Conservation (phyloP, 2,113 vertebrate genomes). For the Oreochromis tanganicae region DNA sequence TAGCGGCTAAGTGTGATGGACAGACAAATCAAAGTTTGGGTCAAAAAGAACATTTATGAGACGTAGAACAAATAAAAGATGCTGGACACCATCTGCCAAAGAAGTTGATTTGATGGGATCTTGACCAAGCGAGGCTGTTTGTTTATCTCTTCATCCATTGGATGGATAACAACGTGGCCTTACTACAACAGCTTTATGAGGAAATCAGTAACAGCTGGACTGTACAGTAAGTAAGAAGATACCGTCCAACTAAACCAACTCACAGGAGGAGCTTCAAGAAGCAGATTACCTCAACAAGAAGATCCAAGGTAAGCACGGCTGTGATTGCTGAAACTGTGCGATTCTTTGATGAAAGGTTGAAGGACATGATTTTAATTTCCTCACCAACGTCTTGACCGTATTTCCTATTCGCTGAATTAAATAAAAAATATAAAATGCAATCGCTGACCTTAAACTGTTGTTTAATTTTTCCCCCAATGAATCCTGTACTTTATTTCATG, state of each 20-base stretch:
- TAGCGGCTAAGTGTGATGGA: not conserved
- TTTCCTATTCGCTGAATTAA: not conserved
- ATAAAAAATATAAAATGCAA: not conserved
- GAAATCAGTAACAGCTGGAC: not conserved
- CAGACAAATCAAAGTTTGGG: not conserved
- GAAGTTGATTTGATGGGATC: not conserved
- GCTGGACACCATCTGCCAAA: not conserved
- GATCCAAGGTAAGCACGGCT: not conserved
- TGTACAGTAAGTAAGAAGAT: rapidly evolving
- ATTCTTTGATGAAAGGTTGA: not conserved
- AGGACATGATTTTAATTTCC: not conserved
- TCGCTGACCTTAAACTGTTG: not conserved
- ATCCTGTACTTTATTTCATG: not conserved
- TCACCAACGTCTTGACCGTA: not conserved
- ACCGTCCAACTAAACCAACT: not conserved
- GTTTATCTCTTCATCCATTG: not conserved
- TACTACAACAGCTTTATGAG: no score
- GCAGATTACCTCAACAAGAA: not conserved
- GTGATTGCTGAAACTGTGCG: rapidly evolving
- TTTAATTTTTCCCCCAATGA: rapidly evolving
- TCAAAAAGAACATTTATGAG: not conserved
- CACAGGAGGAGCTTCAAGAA: not conserved
- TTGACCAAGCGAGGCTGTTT: not conserved
- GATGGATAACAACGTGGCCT: not conserved
- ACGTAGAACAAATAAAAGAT: not conserved